Conservation (phyloP, 2,888 invertebrate genomes). For the Agrochola lychnidis region DNA sequence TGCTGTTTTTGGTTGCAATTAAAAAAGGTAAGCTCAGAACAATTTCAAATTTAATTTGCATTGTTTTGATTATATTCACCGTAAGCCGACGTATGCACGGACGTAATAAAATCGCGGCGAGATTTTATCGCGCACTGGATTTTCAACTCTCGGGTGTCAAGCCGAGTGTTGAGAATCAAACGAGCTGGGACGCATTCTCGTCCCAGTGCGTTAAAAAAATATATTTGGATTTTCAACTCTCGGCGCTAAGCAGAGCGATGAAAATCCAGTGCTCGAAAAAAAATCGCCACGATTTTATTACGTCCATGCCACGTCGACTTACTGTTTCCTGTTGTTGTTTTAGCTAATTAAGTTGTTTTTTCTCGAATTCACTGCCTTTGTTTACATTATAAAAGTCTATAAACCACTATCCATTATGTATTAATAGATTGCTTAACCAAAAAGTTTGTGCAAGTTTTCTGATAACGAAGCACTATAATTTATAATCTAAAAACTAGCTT, state of each 20-base stretch:
- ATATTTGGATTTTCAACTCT: too few relatives aligned
- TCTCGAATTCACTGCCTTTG: neutral
- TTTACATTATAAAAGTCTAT: neutral
- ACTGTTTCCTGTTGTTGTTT: slow-evolving; percentile 18
- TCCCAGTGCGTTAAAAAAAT: too few relatives aligned
- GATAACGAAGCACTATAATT: neutral
- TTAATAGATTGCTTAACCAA: too few relatives aligned
- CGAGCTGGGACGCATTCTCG: too few relatives aligned
- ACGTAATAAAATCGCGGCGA: too few relatives aligned
- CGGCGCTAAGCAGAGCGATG: too few relatives aligned
- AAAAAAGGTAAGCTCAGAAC: neutral
- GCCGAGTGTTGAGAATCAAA: too few relatives aligned
- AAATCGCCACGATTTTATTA: too few relatives aligned
- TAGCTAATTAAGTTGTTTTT: slow-evolving; percentile 1
- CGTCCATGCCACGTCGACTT: neutral
- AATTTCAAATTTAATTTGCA: slow-evolving; percentile 21
- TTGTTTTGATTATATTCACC: slow-evolving; percentile 5
- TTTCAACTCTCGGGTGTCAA: too few relatives aligned
- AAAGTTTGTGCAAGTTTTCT: neutral
- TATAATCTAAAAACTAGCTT: neutral
- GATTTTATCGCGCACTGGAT: too few relatives aligned
- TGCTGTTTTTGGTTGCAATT: slow-evolving; percentile 24
- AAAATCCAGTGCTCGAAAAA: too few relatives aligned
- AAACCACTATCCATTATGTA: neutral
- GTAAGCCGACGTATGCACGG: too few relatives aligned